A percentile compares a stretch with the other conserved stretches of the same genome.
These are phyloP conservation scores for Fistularia commersonii DNA, from an alignment of 2,797 vertebrate genomes.

Conservation along the genomic window DNA sequence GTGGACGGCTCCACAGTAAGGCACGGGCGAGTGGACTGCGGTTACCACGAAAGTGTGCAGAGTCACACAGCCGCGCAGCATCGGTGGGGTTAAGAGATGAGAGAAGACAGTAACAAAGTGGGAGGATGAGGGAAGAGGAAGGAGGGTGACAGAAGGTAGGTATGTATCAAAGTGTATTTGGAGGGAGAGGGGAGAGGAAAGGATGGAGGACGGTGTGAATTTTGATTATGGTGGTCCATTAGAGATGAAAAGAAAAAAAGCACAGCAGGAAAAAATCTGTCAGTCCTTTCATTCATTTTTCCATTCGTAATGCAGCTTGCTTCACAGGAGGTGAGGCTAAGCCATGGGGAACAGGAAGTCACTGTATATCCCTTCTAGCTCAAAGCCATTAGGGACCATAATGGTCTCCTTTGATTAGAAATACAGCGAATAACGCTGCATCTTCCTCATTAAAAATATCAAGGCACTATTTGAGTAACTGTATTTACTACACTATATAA, in stretches of 20 bases:
- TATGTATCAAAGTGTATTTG: constrained; percentile 11
- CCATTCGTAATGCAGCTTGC: constrained; percentile 34
- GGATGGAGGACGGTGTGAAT: constrained; percentile 29
- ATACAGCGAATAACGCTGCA: constrained; percentile 25
- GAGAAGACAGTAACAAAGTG: constrained; percentile 11
- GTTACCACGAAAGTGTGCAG: constrained; percentile 60
- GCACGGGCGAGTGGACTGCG: constrained; percentile 94
- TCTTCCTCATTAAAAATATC: background rate
- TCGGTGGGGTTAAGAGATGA: constrained; percentile 10
- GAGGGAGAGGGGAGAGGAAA: constrained; percentile 9
- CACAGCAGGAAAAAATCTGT: constrained; percentile 74
- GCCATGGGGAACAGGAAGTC: constrained; percentile 46
- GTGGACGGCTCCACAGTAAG: constrained; percentile 98
- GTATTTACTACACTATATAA: background rate
- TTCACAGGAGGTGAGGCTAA: constrained; percentile 43
- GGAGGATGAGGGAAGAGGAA: constrained; percentile 10
- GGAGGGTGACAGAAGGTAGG: constrained; percentile 6
- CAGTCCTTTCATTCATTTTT: constrained; percentile 56
- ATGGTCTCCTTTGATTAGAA: constrained; percentile 25
- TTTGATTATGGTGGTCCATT: constrained; percentile 55
- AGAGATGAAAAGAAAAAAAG: constrained; percentile 56
- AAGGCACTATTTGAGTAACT: background rate
- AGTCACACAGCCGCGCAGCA: constrained; percentile 61
- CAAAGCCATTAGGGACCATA: constrained; percentile 32
- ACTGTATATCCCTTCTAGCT: constrained; percentile 32